Evolutionary conservation across 2,797 vertebrate genomes (phyloP).

Genomic region (Xiphophorus birchmanni): DNA sequence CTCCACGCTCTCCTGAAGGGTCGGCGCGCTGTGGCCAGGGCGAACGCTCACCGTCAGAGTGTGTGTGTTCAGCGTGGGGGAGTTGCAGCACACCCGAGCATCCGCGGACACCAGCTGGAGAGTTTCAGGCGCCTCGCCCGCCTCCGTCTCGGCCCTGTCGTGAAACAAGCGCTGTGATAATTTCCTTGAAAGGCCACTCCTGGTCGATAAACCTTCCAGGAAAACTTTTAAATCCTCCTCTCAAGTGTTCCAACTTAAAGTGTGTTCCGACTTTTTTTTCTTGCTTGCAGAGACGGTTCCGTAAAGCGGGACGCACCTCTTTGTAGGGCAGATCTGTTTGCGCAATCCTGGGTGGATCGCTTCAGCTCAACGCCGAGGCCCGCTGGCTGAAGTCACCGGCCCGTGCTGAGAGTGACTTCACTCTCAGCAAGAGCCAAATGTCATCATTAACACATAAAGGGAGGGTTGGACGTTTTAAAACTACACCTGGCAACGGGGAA

Average conservation of each 20-base stretch:
- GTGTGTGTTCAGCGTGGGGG: slow-evolving; percentile 85
- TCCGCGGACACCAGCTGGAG: slow-evolving; percentile 77
- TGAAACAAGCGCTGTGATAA: slow-evolving; percentile 36
- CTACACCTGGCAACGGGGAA: slow-evolving; percentile 27
- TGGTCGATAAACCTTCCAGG: slow-evolving; percentile 20
- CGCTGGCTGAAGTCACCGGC: slow-evolving; percentile 64
- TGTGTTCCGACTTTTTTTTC: slow-evolving; percentile 28
- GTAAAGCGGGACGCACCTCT: slow-evolving; percentile 47
- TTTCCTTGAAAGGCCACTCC: slow-evolving; percentile 21
- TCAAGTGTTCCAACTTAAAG: slow-evolving; percentile 40
- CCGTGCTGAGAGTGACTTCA: slow-evolving; percentile 64
- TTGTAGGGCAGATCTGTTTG: slow-evolving; percentile 62
- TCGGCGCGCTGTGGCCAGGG: slow-evolving; percentile 62
- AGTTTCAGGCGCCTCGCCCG: slow-evolving; percentile 70
- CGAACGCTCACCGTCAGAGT: slow-evolving; percentile 82
- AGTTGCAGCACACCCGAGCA: slow-evolving; percentile 83
- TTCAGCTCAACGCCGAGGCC: slow-evolving; percentile 53
- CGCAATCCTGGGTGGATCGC: slow-evolving; percentile 76
- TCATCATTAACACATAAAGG: slow-evolving; percentile 61
- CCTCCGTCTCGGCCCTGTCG: slow-evolving; percentile 82
- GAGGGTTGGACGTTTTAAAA: slow-evolving; percentile 43
- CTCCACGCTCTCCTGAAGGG: slow-evolving; percentile 78
- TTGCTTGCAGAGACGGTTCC: slow-evolving; percentile 25
- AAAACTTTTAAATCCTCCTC: slow-evolving; percentile 24
- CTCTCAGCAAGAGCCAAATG: slow-evolving; percentile 57